phyloP scores from a whole-genome alignment of 2,113 vertebrate species.

The Dolichotis patagonum region DNA sequence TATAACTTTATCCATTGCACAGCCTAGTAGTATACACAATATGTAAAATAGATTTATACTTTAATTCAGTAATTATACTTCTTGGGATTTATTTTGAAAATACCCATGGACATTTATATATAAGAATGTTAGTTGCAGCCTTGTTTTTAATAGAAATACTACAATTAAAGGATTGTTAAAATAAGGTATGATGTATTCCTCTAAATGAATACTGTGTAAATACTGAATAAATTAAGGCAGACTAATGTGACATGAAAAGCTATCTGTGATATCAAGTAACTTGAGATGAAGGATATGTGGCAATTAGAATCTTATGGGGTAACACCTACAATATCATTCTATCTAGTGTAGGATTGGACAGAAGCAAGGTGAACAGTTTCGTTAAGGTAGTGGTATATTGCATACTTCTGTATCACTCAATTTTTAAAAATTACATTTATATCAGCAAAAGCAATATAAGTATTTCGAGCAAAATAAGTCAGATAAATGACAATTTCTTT shows the following conservation, averaged over 20 bases:
- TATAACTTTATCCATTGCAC: not conserved
- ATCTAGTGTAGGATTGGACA: not conserved
- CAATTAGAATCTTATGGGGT: not conserved
- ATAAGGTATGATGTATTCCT: not conserved
- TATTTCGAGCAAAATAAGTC: not conserved
- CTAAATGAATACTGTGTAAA: not conserved
- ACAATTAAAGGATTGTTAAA: not conserved
- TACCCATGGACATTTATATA: not conserved
- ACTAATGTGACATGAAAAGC: not conserved
- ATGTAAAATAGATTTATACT: not conserved
- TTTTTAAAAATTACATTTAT: too few species aligned
- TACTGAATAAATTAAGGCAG: not conserved
- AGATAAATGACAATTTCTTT: not conserved
- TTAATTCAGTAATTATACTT: slow-evolving; percentile 34
- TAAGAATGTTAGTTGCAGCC: not conserved
- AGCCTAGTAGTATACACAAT: slow-evolving; percentile 3
- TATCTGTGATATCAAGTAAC: not conserved
- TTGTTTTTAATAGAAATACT: not conserved
- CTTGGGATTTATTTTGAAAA: slow-evolving; percentile 22
- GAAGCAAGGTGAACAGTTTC: not conserved
- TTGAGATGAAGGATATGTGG: not conserved
- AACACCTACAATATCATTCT: not conserved
- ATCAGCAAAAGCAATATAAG: too few species aligned
- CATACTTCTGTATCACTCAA: not conserved
- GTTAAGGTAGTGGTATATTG: not conserved